Percentiles rank a stretch among this genome's conserved stretches.
Conservation (phyloP, 2,888 invertebrate species). For the Morpho deidamia region DNA sequence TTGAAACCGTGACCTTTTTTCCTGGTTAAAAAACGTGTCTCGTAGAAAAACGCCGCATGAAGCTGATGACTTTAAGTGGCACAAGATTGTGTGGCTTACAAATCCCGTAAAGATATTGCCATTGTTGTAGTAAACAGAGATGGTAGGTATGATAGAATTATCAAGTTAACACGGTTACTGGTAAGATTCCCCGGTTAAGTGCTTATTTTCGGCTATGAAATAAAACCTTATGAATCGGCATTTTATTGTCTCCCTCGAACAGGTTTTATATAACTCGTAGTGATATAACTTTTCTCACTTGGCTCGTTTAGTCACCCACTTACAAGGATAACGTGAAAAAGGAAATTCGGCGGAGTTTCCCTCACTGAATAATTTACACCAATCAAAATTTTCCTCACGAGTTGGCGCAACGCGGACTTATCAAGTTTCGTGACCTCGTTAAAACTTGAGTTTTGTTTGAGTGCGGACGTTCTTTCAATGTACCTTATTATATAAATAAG, state of each 20-base stretch:
- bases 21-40: too few species aligned
- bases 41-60: too few species aligned
- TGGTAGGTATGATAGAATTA: too few species aligned
- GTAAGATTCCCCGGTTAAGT: too few species aligned
- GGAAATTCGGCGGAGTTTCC: constrained; percentile 5
- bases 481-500: background rate
- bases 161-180: too few species aligned
- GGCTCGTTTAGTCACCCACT: constrained; percentile 7
- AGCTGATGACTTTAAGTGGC: too few species aligned
- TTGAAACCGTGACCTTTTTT: too few species aligned
- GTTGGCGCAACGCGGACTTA: constrained; percentile 11
- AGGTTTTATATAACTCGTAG: constrained; percentile 1
- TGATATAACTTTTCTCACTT: constrained; percentile 2
- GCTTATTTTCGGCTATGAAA: too few species aligned
- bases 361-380: constrained; percentile 12
- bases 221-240: too few species aligned
- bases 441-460: constrained; percentile 8
- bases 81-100: too few species aligned
- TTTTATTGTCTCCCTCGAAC: background rate
- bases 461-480: constrained; percentile 8
- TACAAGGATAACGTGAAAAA: constrained; percentile 4
- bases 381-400: constrained; percentile 13
- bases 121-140: too few species aligned
- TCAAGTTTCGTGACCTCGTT: constrained; percentile 10
- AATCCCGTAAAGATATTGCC: too few species aligned